Percentiles rank a stretch among this genome's conserved stretches.
Evolutionary conservation across 35 echinoderm and acorn worm species (phyloP).

Genomic region (Apostichopus californicus): DNA sequence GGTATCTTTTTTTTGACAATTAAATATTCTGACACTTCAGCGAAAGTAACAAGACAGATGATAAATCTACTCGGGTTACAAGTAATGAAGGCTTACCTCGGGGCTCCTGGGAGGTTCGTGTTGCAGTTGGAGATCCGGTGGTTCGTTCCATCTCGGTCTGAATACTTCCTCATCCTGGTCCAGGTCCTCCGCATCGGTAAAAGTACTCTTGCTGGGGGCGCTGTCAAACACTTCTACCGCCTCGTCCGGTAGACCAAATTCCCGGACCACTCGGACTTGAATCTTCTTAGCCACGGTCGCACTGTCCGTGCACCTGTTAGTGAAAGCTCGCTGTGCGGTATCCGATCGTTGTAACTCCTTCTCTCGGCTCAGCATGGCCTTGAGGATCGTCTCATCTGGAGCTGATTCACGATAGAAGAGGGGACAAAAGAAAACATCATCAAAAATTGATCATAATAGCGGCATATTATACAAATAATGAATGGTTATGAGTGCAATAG

Average conservation of each 20-base stretch:
- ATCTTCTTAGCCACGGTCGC: constrained; percentile 69
- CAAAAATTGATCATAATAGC: too few species aligned
- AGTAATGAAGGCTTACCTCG: constrained; percentile 59
- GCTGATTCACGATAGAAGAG: constrained; percentile 36
- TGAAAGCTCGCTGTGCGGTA: constrained; percentile 75
- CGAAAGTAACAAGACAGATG: too few species aligned
- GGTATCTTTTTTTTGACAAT: too few species aligned
- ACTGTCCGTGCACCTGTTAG: constrained; percentile 79
- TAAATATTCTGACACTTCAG: too few species aligned
- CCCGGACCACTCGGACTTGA: constrained; percentile 82
- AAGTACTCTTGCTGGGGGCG: constrained; percentile 32
- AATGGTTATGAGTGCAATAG: too few species aligned
- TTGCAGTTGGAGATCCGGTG: constrained; percentile 77
- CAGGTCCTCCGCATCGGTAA: constrained; percentile 45
- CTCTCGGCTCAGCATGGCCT: constrained; percentile 87
- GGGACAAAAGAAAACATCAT: too few species aligned
- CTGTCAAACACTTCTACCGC: constrained; percentile 90
- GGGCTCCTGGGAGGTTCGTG: constrained; percentile 70
- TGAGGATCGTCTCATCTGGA: constrained; percentile 84
- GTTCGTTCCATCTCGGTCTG: constrained; percentile 88
- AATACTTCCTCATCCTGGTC: constrained; percentile 85
- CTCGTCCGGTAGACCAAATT: constrained; percentile 97
- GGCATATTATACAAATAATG: too few species aligned
- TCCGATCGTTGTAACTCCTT: constrained; percentile 84
- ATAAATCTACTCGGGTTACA: too few species aligned